Evolutionary conservation across 2,888 invertebrate species (phyloP).

Genomic region (Drosophila imparisetae): DNA sequence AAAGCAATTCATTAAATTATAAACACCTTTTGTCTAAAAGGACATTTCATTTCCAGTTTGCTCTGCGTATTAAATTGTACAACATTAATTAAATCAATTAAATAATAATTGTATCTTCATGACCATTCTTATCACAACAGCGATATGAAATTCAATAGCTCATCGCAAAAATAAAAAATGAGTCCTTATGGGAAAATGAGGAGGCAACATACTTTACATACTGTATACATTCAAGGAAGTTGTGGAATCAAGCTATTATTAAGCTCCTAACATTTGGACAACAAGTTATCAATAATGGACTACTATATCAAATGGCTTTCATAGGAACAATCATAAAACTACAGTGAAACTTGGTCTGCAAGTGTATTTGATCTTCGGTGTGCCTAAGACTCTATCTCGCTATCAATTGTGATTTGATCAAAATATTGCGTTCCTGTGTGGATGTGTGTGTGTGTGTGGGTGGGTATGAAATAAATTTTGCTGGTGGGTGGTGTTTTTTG

Average conservation of each 20-base stretch:
- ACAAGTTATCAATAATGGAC: too few species aligned
- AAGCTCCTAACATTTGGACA: neutral
- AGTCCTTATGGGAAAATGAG: neutral
- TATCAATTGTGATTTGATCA: slow-evolving; percentile 14
- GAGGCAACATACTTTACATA: neutral
- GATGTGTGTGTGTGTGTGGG: neutral
- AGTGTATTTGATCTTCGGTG: neutral
- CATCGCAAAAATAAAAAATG: neutral
- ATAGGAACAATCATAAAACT: neutral
- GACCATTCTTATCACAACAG: neutral
- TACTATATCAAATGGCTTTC: neutral
- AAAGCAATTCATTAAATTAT: neutral
- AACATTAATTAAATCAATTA: neutral
- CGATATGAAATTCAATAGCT: neutral
- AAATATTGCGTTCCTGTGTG: slow-evolving; percentile 8
- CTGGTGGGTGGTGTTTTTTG: slow-evolving; percentile 6
- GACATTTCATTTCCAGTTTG: neutral
- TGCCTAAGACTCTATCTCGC: neutral
- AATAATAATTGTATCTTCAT: neutral
- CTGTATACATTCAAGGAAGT: neutral
- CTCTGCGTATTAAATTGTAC: neutral
- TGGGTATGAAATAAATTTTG: slow-evolving; percentile 19
- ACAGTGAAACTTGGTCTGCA: neutral
- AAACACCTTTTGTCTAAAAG: neutral
- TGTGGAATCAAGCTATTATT: neutral